Evolutionary conservation across 1,140 invertebrate genomes (phyloP).

Genomic region (Andricus grossulariae): DNA sequence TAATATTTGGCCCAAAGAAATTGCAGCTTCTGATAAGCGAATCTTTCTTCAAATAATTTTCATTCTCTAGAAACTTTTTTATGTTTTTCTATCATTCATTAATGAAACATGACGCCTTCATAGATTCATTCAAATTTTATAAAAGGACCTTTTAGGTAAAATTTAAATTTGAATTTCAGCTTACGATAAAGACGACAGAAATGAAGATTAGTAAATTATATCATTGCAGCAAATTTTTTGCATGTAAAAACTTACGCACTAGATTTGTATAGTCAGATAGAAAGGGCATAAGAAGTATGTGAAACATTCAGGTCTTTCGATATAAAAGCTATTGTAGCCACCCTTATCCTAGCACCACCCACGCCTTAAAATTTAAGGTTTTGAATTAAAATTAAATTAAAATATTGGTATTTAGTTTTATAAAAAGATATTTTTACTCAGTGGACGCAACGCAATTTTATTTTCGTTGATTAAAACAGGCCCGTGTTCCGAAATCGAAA

Average conservation of each 20-base stretch:
- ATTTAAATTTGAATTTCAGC: not conserved
- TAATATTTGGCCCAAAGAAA: too few species aligned
- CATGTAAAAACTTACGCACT: slow-evolving; percentile 37
- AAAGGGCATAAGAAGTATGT: slow-evolving; percentile 33
- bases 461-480: slow-evolving; percentile 22
- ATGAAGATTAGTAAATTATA: not conserved
- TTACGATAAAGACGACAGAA: too few species aligned
- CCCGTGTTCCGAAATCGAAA: not conserved
- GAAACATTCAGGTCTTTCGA: slow-evolving; percentile 26
- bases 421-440: not conserved
- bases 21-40: not conserved
- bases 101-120: not conserved
- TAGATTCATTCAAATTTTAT: not conserved
- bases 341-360: not conserved
- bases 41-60: not conserved
- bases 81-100: not conserved
- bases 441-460: slow-evolving; percentile 2
- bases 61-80: not conserved
- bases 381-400: not conserved
- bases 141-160: not conserved
- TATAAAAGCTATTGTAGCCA: slow-evolving; percentile 38
- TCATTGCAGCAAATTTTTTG: not conserved
- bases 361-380: not conserved
- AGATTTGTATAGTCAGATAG: slow-evolving; percentile 32
- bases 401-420: not conserved